phyloP scores from a whole-genome alignment of 1,140 invertebrate species.

The Ridgeia piscesae region DNA sequence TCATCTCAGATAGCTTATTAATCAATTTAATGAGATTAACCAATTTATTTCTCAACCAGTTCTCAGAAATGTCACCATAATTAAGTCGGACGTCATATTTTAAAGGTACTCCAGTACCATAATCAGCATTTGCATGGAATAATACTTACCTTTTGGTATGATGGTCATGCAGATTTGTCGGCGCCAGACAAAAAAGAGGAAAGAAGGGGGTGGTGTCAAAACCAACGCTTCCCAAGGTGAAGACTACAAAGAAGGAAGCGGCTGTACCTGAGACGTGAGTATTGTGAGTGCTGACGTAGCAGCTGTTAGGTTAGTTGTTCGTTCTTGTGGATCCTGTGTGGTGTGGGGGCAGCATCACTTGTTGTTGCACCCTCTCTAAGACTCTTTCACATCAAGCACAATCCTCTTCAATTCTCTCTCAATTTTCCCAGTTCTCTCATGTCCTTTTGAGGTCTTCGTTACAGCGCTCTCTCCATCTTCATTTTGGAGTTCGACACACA shows the following conservation, averaged over 20 bases:
- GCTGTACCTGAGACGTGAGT: neutral
- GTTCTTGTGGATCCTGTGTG: no score
- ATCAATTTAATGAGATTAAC: neutral
- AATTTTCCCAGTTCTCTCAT: no score
- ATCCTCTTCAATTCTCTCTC: no score
- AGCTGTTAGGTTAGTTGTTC: neutral
- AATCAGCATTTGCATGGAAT: neutral
- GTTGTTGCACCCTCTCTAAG: no score
- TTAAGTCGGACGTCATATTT: neutral
- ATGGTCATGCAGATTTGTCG: neutral
- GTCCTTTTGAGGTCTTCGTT: no score
- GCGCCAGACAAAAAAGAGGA: conserved; percentile 12
- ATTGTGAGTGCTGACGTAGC: neutral
- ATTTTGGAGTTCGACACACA: no score
- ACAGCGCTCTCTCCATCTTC: no score
- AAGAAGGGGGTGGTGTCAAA: conserved; percentile 37
- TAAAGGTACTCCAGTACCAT: neutral
- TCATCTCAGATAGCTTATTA: neutral
- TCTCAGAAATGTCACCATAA: neutral
- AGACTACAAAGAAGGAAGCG: neutral
- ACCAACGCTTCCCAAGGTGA: conserved; percentile 35
- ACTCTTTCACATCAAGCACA: no score
- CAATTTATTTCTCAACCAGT: neutral
- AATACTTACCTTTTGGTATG: neutral
- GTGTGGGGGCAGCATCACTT: no score